Evolutionary conservation across 2,113 vertebrate species (phyloP), one percentile per base, ranked within the genome.

Genomic region (Sakesphorus luctuosus): DNA sequence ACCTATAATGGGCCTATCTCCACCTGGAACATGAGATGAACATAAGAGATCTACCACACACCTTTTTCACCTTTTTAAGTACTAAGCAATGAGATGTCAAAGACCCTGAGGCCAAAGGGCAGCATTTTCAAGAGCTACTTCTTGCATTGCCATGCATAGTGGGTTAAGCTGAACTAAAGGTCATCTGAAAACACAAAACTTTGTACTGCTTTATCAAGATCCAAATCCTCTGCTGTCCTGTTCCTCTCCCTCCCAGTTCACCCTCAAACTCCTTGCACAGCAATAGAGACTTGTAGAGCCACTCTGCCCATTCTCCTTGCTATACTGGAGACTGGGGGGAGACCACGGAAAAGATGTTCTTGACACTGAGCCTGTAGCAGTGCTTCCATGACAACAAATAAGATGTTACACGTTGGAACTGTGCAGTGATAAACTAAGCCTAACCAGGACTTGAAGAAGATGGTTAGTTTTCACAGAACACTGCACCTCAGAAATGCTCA

Each of bases 301-400:
- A 3, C 58, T 71, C 35, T 69, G 56, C 47, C 36, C 28, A 35
- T 75, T 92, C 59, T 62, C 47, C 65, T 75, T 55, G 67, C 79
- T 92, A 17, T 4, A 21, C n/a, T 69, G 35, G 66, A 78, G 89
- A 71, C 50, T 75, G 18, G 12, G 53, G 9, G 1, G 44, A 72
- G 35, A 81, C 46, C 5, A 0, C 0, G 1, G 44, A 67, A 81
- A 84, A 62, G 63, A 87, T 90, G 82, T 26, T 88, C 82, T 67
- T 97, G 97, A 96, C 71, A 74, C 85, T 58, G 66, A 91, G 91
- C 84, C 44, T 80, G 62, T 91, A 96, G 80, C 91, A 53, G 74
- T 52, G 95, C 96, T 97, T 97, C 97, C 96, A 92, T 97, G 97
- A 98, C 97, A 98, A 97, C 95, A 97, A 97, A 97, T 92, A 92